Evolutionary conservation across 2,113 vertebrate genomes (phyloP).

Genomic region (Pterocles orientalis): DNA sequence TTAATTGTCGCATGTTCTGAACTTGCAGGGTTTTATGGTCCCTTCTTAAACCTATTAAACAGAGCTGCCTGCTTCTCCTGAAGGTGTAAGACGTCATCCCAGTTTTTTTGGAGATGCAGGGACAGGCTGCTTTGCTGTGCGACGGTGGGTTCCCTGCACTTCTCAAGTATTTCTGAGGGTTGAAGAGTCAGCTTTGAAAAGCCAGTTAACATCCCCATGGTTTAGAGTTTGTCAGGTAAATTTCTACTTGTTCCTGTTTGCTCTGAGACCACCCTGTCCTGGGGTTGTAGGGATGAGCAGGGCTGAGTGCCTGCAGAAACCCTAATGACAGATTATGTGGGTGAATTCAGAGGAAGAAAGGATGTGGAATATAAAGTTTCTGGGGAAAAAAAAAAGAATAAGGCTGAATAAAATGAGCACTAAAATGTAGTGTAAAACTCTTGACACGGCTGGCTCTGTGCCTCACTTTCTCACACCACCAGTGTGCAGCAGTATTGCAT

Average conservation of each 20-base stretch:
- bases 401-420: neutral
- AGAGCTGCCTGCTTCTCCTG: neutral
- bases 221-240: neutral
- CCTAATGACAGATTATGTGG: rapidly evolving
- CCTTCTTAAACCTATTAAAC: neutral
- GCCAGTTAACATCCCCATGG: rapidly evolving
- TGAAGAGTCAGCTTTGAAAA: neutral
- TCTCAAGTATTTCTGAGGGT: neutral
- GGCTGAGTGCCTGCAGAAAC: neutral
- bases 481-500: no score
- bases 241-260: neutral
- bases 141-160: neutral
- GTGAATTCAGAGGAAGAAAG: neutral
- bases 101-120: neutral
- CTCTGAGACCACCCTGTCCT: neutral
- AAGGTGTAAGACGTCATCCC: neutral
- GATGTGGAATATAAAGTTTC: neutral
- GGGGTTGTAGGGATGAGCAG: neutral
- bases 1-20: neutral
- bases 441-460: rapidly evolving
- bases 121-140: neutral
- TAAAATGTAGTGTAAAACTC: neutral
- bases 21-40: neutral
- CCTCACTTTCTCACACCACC: neutral
- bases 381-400: no score